These are phyloP conservation scores for Listronotus oregonensis DNA, from an alignment of 1,140 invertebrate species.

Conservation along the genomic window DNA sequence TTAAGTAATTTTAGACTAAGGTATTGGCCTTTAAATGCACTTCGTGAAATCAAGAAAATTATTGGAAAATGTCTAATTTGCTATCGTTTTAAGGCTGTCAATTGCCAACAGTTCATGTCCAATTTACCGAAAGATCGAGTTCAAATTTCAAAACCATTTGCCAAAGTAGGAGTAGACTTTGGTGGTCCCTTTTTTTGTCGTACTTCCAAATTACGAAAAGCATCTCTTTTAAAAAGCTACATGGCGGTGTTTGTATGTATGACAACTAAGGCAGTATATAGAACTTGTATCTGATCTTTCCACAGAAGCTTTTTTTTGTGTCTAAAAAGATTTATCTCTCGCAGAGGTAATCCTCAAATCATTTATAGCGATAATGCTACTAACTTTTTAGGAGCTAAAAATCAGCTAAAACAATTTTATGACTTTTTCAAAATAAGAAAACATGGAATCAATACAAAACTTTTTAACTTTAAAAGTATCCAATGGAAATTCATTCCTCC, in stretches of 20 bases:
- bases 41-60: conserved; percentile 36
- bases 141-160: neutral
- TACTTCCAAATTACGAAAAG: too few relatives aligned
- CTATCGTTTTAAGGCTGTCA: conserved; percentile 25
- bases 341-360: neutral
- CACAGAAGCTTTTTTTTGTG: conserved; percentile 7
- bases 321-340: conserved; percentile 1
- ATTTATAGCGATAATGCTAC: conserved; percentile 10
- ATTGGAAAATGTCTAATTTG: conserved; percentile 35
- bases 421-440: neutral
- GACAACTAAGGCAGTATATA: neutral
- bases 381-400: neutral
- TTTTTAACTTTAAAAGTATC: conserved; percentile 33
- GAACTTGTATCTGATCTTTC: neutral
- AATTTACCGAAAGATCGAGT: conserved; percentile 26
- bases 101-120: conserved; percentile 44
- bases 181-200: neutral
- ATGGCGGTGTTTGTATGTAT: neutral
- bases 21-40: conserved; percentile 42
- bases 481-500: conserved; percentile 57
- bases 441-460: neutral
- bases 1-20: neutral
- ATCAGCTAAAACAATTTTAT: neutral
- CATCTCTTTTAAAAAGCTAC: neutral
- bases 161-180: neutral